Base-by-base conservation (phyloP, 2,888 invertebrate species). In the Parelbella ahira region DNA sequence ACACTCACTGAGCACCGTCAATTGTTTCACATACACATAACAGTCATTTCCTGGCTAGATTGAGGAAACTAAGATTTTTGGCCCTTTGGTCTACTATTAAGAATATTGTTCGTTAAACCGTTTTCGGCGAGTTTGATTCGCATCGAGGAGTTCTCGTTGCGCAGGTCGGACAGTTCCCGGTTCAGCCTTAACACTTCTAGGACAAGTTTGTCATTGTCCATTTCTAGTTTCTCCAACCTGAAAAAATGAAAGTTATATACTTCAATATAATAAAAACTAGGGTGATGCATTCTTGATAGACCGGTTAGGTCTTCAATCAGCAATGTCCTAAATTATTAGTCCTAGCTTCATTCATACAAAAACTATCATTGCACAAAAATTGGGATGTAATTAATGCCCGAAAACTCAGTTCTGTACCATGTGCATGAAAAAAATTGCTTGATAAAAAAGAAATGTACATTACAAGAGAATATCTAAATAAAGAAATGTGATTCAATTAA, bases 131-230 rank as follows among this genome's bases (percentile, higher is more conserved):
- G 70, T 50, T 93, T 91, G 42, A 91, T 89, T 52, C 81, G 58
- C 60, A 96, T 88, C 24, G 92, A 88, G 29, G 90, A 81, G 68
- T 96, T 96, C 66, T 96, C 95, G 53, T 92, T 90, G 63, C 93
- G 92, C 27, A 96, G 79, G 54, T 93, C 92, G 4, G 91, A 79
- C 54, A 93, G 88, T 68, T 94, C 92, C 61, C 92, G 91, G 62
- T 93, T 91, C 44, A 94, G 78, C 50, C 91, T 86, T 51, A 93
- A 90, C 44, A 93, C 82, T 72, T 94, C 93, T 63, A 92, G 86
- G 2, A 90, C 86, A 4, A 95, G 78, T 58, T 92, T 91, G 57
- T 94, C 94, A 51, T 93, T 93, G 52, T 95, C 94, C 44, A 72
- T 68, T 65, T 87, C 81, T 42, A 82, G 45, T 63, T 84, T 82